These are phyloP conservation scores for Channallabes apus DNA, from an alignment of 2,797 vertebrate species.

Conservation along the genomic window DNA sequence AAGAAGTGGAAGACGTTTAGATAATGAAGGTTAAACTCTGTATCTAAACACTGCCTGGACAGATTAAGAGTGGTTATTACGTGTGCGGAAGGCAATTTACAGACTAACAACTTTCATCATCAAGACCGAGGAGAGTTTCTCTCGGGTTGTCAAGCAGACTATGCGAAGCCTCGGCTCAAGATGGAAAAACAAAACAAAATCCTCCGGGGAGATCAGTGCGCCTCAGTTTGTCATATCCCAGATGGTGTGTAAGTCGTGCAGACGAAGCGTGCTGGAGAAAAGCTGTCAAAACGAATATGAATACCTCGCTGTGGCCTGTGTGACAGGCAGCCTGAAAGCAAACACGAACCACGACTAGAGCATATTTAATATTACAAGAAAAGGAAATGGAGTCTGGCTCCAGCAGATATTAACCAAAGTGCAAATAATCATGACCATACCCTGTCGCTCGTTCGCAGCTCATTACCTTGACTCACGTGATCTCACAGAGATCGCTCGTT, in stretches of 20 bases:
- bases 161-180: conserved; percentile 6
- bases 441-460: conserved; percentile 19
- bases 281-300: conserved; percentile 23
- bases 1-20: neutral
- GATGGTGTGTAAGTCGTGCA: conserved; percentile 22
- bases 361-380: neutral
- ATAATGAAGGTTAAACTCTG: conserved; percentile 10
- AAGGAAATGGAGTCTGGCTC: conserved; percentile 16
- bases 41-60: neutral
- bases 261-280: conserved; percentile 19
- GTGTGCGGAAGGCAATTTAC: neutral
- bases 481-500: too few relatives aligned
- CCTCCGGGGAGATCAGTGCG: conserved; percentile 20
- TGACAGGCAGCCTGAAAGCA: conserved; percentile 25
- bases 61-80: neutral
- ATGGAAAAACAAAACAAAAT: conserved; percentile 24
- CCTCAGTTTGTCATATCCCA: conserved; percentile 34
- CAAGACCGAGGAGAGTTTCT: conserved; percentile 11
- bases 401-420: conserved; percentile 10
- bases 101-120: conserved; percentile 25
- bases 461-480: neutral
- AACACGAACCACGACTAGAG: neutral
- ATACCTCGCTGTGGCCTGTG: neutral
- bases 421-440: conserved; percentile 7
- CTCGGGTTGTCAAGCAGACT: conserved; percentile 15